Conservation (phyloP, 1,140 invertebrate species). For the Drosophila suzukii region DNA sequence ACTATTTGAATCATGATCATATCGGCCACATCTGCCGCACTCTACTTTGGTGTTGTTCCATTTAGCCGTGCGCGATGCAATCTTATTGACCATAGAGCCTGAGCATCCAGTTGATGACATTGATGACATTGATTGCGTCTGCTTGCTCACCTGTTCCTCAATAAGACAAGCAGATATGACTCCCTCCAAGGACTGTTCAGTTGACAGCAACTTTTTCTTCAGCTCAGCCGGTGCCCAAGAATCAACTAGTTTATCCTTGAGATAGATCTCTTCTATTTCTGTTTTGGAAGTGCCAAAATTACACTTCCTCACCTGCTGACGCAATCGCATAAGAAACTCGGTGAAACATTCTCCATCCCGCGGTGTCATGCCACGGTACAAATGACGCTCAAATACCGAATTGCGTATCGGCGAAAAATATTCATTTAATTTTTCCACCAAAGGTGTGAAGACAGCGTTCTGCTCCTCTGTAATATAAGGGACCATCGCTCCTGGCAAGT, state of each 20-base stretch:
- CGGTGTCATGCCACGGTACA: not conserved
- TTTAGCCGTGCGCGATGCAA: conserved; percentile 9
- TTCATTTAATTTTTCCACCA: conserved; percentile 6
- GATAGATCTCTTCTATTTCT: not conserved
- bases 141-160: not conserved
- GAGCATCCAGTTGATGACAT: conserved; percentile 8
- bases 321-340: too few relatives aligned
- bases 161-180: conserved; percentile 2
- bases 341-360: too few relatives aligned
- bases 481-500: conserved; percentile 5
- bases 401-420: conserved; percentile 12
- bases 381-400: conserved; percentile 9
- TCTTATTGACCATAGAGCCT: conserved; percentile 10
- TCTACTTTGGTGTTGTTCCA: conserved; percentile 8
- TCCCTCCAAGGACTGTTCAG: conserved; percentile 12
- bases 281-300: conserved; percentile 4
- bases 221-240: conserved; percentile 19
- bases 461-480: not conserved
- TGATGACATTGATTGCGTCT: not conserved
- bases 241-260: conserved; percentile 15
- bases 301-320: too few relatives aligned
- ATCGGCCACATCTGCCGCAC: conserved; percentile 5
- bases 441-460: conserved; percentile 8
- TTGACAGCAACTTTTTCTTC: conserved; percentile 19
- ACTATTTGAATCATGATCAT: too few relatives aligned